Evolutionary conservation across 2,113 vertebrate species (phyloP), one percentile per base, ranked within the genome.

Genomic region (Nesoenas mayeri): DNA sequence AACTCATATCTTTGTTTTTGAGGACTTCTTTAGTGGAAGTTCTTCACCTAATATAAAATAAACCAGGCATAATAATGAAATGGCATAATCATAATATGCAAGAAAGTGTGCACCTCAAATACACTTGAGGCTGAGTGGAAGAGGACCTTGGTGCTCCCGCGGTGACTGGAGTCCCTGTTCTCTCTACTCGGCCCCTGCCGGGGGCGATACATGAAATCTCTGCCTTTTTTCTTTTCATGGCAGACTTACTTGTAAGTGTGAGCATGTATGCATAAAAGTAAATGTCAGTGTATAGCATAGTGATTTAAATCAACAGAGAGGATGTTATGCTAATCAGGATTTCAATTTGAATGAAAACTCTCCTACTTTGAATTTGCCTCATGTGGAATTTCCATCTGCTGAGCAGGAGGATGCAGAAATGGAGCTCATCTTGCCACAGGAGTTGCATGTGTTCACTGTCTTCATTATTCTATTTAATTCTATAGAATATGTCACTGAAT

Each of bases 261-360:
- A 8, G 56, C 7, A 0, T 16, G 62, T 89, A 40, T 1, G 9
- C 36, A 10, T 72, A 26, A 32, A 83, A 81, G 57, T 72, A 51
- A 66, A 56, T 26, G n/a, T 60, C 56, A n/a, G 54, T 31, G 28
- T 42, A 79, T 57, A 88, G 58, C 71, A 50, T 51, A 62, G 62
- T 32, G 67, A 90, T 81, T 89, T 72, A 91, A 91, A 89, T 79
- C 87, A 85, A 40, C 67, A 66, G 72, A 58, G 73, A 91, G 71
- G 51, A 90, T 61, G 56, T 82, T 74, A 75, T 92, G 89, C 51
- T 82, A 89, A 88, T 86, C 34, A 36, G 62, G 31, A 64, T 77
- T 95, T 93, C 50, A 78, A 79, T 91, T 51, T 90, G 79, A 96
- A 88, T 85, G 88, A 84, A 92, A 95, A 40, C 44, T 91, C 34